Conservation (phyloP, 2,113 vertebrate species). For the Myiozetetes cayanensis region DNA sequence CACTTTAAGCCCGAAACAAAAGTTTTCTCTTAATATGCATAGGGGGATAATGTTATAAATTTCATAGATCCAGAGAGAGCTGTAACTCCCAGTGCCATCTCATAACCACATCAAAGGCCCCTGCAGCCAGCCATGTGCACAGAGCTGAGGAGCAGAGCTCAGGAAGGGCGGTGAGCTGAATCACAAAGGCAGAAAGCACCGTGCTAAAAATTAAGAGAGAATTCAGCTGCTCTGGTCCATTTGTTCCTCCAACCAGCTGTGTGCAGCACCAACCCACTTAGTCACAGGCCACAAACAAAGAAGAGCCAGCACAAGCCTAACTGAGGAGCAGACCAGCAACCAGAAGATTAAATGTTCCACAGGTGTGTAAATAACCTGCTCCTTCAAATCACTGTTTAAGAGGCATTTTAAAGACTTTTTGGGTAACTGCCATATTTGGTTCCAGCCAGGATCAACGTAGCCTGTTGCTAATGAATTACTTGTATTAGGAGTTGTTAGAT, state of each 20-base stretch:
- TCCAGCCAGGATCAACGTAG: background rate
- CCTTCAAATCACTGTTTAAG: background rate
- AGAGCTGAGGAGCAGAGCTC: background rate
- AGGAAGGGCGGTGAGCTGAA: background rate
- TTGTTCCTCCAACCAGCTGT: background rate
- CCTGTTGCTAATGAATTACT: constrained; percentile 1
- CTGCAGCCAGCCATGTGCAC: background rate
- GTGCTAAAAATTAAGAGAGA: background rate
- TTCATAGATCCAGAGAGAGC: background rate
- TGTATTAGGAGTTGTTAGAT: background rate
- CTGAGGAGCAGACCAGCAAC: background rate
- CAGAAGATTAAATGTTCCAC: background rate
- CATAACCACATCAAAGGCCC: background rate
- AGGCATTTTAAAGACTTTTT: background rate
- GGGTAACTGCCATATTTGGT: background rate
- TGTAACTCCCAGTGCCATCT: background rate
- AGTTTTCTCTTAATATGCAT: background rate
- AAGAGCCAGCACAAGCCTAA: background rate
- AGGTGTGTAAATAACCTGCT: background rate
- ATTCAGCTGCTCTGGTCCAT: background rate
- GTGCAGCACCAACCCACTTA: background rate
- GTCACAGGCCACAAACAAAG: background rate
- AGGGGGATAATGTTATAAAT: background rate
- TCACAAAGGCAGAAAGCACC: background rate
- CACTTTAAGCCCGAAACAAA: background rate